Evolutionary conservation across 2,888 invertebrate species (phyloP).

Genomic region (Pyrochroa serraticornis): DNA sequence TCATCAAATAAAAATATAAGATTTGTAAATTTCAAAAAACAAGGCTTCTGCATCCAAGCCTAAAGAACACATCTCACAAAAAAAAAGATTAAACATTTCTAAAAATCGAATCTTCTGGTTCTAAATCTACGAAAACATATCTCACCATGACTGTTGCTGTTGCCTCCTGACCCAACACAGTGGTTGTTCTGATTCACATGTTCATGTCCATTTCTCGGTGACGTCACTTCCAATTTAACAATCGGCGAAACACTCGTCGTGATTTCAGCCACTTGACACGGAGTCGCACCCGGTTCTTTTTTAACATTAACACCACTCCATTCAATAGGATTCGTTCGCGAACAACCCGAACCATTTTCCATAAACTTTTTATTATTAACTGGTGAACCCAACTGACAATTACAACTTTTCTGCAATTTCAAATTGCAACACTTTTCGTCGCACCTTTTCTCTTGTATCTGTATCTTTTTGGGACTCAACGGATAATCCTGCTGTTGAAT

Average conservation of each 20-base stretch:
- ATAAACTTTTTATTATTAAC: conserved; percentile 11
- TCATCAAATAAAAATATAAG: too few species aligned
- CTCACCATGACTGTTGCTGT: conserved; percentile 32
- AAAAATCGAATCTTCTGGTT: too few species aligned
- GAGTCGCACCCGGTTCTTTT: conserved; percentile 64
- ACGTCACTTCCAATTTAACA: conserved; percentile 70
- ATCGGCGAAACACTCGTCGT: conserved; percentile 64
- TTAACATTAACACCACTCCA: conserved; percentile 70
- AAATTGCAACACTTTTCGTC: conserved; percentile 53
- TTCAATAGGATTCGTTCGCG: conserved; percentile 72
- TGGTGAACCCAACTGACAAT: conserved; percentile 34
- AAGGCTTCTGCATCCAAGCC: too few species aligned
- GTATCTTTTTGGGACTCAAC: conserved; percentile 48
- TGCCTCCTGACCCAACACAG: conserved; percentile 35
- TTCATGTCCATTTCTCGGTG: conserved; percentile 63
- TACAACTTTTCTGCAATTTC: conserved; percentile 48
- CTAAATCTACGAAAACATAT: background rate
- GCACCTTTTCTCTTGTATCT: conserved; percentile 44
- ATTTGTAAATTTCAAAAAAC: too few species aligned
- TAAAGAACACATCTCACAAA: too few species aligned
- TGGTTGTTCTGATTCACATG: too few species aligned
- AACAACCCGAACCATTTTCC: conserved; percentile 61
- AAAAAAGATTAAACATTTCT: background rate
- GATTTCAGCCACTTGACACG: conserved; percentile 67
- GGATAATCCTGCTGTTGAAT: conserved; percentile 54